Conservation (phyloP, 2,888 invertebrate species). For the Philereme transversata region DNA sequence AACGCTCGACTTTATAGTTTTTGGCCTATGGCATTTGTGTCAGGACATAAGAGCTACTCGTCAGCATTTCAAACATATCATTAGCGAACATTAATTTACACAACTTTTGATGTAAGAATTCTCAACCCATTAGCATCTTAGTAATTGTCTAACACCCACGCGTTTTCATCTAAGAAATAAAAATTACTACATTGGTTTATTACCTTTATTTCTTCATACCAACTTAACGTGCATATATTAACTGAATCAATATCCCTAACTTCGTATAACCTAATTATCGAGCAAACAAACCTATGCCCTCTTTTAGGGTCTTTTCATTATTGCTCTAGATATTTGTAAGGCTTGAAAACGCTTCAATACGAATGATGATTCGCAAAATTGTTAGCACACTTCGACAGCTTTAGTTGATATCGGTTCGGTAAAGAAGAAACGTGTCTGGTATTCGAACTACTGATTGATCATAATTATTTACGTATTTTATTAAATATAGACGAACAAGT, state of each 20-base stretch:
- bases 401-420: neutral
- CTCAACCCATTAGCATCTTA: neutral
- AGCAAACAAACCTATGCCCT: constrained; percentile 38
- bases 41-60: constrained; percentile 8
- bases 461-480: too few relatives aligned
- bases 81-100: constrained; percentile 18
- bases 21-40: constrained; percentile 9
- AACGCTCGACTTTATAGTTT: constrained; percentile 37
- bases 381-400: neutral
- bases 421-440: neutral
- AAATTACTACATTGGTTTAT: too few relatives aligned
- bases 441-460: neutral
- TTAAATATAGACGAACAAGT: too few relatives aligned
- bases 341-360: constrained; percentile 39
- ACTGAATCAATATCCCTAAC: neutral
- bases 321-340: constrained; percentile 28
- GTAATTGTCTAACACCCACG: constrained; percentile 16
- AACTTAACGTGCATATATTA: neutral
- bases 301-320: constrained; percentile 37
- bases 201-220: neutral
- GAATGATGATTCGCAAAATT: constrained; percentile 55
- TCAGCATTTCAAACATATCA: constrained; percentile 9
- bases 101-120: constrained; percentile 13
- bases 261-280: neutral
- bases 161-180: neutral